Conservation (phyloP, 2,113 vertebrate species). For the Taxidea taxus region DNA sequence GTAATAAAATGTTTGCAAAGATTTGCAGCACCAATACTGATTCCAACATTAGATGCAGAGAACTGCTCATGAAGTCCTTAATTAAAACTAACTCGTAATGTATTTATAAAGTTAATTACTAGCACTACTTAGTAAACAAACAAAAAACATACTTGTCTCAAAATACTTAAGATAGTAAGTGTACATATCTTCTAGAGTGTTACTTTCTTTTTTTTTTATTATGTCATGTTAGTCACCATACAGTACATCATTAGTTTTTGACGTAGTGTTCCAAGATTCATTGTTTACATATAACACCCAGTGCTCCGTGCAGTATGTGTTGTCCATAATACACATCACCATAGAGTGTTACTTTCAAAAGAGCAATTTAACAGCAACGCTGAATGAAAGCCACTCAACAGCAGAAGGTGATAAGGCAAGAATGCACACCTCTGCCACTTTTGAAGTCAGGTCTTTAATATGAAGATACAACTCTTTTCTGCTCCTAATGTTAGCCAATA, state of each 20-base stretch:
- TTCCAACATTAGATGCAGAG: neutral
- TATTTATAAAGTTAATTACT: neutral
- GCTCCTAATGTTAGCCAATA: neutral
- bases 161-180: neutral
- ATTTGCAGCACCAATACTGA: neutral
- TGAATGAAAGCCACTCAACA: neutral
- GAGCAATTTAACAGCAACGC: neutral
- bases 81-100: neutral
- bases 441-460: neutral
- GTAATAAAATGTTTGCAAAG: neutral
- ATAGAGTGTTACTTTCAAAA: neutral
- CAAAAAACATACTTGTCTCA: neutral
- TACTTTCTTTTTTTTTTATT: neutral
- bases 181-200: neutral
- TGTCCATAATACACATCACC: too few relatives aligned
- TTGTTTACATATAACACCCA: too few relatives aligned
- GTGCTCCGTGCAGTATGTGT: too few relatives aligned
- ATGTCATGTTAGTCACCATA: too few relatives aligned
- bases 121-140: neutral
- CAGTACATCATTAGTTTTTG: too few relatives aligned
- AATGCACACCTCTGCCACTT: neutral
- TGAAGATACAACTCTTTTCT: neutral
- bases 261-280: too few relatives aligned
- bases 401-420: neutral
- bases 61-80: neutral